A percentile compares a stretch with the other conserved stretches of the same genome.
phyloP scores from a whole-genome alignment of 2,113 vertebrate species.

The Mesocricetus auratus region DNA sequence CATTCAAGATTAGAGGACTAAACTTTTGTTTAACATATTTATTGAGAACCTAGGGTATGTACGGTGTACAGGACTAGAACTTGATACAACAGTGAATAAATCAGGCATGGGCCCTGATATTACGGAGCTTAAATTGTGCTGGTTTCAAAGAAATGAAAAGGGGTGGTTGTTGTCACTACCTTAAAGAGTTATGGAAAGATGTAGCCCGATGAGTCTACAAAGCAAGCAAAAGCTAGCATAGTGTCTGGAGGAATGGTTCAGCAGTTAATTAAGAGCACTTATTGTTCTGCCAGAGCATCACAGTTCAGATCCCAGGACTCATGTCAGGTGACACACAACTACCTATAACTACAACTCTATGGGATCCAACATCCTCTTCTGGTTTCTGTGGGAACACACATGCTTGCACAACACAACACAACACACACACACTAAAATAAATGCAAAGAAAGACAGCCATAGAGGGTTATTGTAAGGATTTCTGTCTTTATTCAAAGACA shows the following conservation, averaged over 20 bases:
- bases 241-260: neutral
- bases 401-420: neutral
- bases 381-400: neutral
- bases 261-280: neutral
- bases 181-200: neutral
- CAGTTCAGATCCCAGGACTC: neutral
- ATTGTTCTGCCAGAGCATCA: neutral
- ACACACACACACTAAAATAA: neutral
- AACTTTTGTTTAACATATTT: neutral
- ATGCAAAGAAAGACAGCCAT: neutral
- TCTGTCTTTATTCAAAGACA: constrained; percentile 41
- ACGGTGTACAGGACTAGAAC: neutral
- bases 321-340: neutral
- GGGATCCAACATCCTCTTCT: neutral
- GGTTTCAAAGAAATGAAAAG: constrained; percentile 6
- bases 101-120: neutral
- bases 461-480: neutral
- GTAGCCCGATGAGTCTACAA: constrained; percentile 4
- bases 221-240: neutral
- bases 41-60: neutral
- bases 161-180: neutral
- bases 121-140: neutral
- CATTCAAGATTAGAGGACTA: constrained; percentile 5
- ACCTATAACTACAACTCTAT: neutral
- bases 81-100: neutral